These are phyloP conservation scores for Paraplagusia blochii DNA, from an alignment of 2,113 vertebrate genomes.

Conservation along the genomic window DNA sequence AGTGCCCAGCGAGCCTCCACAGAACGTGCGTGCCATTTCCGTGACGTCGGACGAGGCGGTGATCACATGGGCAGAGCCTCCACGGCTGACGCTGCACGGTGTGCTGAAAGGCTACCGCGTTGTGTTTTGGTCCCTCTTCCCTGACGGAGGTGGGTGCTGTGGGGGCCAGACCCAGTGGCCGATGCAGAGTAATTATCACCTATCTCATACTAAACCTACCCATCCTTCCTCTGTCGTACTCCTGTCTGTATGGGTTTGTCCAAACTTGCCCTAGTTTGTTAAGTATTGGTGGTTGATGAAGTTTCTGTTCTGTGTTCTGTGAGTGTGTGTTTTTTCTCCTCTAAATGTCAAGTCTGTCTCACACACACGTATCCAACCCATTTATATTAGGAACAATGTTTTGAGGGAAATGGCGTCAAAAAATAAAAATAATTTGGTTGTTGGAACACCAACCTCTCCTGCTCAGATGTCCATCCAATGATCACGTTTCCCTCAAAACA, in stretches of 20 bases:
- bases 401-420: slow-evolving; percentile 3
- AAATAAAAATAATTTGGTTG: slow-evolving; percentile 2
- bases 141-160: slow-evolving; percentile 90
- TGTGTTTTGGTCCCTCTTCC: slow-evolving; percentile 97
- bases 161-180: slow-evolving; percentile 69
- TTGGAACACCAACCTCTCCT: not conserved
- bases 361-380: not conserved
- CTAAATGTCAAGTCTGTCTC: slow-evolving; percentile 10
- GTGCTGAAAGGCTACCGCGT: slow-evolving; percentile 96
- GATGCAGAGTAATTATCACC: slow-evolving; percentile 77
- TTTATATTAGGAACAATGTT: slow-evolving; percentile 7
- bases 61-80: slow-evolving; percentile 96
- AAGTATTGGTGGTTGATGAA: not conserved
- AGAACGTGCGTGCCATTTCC: slow-evolving; percentile 92
- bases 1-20: slow-evolving; percentile 97
- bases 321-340: not conserved
- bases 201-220: slow-evolving; percentile 69
- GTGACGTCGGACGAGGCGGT: slow-evolving; percentile 95
- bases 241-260: slow-evolving; percentile 19
- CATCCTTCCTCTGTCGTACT: slow-evolving; percentile 3
- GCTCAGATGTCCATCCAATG: not conserved
- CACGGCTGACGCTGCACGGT: slow-evolving; percentile 93
- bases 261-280: slow-evolving; percentile 15
- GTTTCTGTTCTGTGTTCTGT: not conserved
- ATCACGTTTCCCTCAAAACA: slow-evolving; percentile 6